A percentile compares a stretch with the other conserved stretches of the same genome.
Evolutionary conservation across 2,113 vertebrate genomes (phyloP).

Genomic region (Ceyx cyanopectus): DNA sequence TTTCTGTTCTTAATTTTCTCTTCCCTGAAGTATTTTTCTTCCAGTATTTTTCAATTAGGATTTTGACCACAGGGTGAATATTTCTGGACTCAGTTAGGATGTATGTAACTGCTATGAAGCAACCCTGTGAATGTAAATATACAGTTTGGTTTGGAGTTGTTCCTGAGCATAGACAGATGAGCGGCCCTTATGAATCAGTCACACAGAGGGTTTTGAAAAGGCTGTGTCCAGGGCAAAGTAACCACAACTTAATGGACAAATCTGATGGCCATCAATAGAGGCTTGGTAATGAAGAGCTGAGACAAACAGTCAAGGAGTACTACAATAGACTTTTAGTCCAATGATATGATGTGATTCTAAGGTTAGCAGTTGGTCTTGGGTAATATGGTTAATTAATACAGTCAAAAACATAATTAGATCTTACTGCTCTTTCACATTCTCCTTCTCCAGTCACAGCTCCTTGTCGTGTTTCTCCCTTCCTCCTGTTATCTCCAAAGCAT

Average conservation of each 20-base stretch:
- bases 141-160: neutral
- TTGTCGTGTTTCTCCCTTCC: neutral
- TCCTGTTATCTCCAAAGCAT: neutral
- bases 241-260: neutral
- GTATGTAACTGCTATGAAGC: neutral
- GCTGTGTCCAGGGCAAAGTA: neutral
- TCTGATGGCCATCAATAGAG: neutral
- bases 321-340: neutral
- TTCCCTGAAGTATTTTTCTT: neutral
- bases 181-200: neutral
- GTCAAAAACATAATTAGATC: accelerated
- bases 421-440: neutral
- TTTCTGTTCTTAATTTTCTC: neutral
- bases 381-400: neutral
- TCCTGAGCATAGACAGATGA: neutral
- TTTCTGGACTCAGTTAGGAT: neutral
- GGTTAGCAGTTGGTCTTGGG: neutral
- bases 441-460: neutral
- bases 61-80: neutral
- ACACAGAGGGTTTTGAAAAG: neutral
- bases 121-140: neutral
- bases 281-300: neutral
- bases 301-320: neutral
- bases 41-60: neutral
- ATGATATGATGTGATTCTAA: neutral